Conservation (phyloP, 2,797 vertebrate genomes). For the Garrulus glandarius region DNA sequence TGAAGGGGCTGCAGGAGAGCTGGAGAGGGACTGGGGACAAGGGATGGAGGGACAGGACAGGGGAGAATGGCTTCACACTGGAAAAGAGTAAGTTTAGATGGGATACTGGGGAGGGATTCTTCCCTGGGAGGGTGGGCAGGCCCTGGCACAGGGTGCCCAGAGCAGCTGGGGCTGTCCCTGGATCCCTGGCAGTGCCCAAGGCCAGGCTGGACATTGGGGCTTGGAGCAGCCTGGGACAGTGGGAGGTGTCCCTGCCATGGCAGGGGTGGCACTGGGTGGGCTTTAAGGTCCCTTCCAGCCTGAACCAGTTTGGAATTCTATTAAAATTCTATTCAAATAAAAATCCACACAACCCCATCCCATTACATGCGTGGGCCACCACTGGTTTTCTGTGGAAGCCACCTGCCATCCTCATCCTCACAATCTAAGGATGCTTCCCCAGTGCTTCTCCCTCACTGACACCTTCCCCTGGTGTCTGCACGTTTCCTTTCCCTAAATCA, state of each 20-base stretch:
- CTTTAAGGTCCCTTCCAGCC: background rate
- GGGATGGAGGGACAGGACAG: background rate
- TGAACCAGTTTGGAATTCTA: background rate
- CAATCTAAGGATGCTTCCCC: background rate
- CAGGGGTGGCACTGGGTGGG: rapidly evolving
- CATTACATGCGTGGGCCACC: rapidly evolving
- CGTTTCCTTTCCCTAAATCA: background rate
- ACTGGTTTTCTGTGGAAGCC: background rate
- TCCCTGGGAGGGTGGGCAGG: rapidly evolving
- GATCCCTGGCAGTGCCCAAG: background rate
- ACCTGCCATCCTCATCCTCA: background rate
- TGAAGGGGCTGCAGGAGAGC: background rate
- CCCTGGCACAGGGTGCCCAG: background rate
- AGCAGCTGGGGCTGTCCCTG: background rate
- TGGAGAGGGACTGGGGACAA: background rate
- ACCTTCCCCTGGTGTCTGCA: background rate
- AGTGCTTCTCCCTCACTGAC: background rate
- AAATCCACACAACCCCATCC: background rate
- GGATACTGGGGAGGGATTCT: rapidly evolving
- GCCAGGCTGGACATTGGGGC: background rate
- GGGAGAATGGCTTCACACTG: background rate
- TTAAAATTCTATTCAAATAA: background rate
- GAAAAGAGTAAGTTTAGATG: rapidly evolving
- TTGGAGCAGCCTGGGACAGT: background rate
- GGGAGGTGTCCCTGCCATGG: background rate